phyloP scores from a whole-genome alignment of 2,888 invertebrate genomes.

The Xestia sexstrigata region DNA sequence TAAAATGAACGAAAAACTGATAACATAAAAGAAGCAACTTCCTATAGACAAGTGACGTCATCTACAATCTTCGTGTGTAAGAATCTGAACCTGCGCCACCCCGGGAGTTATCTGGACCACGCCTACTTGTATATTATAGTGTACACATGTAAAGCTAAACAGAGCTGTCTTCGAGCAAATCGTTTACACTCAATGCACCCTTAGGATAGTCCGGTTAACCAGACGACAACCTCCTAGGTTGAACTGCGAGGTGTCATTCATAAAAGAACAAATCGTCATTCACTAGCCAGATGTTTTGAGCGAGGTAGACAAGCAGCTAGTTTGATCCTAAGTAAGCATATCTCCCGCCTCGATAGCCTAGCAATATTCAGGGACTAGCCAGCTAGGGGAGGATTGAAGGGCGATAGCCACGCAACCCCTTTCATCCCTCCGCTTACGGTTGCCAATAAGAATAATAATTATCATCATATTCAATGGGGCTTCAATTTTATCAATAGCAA shows the following conservation, averaged over 20 bases:
- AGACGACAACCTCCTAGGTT: too few species aligned
- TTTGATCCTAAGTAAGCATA: neutral
- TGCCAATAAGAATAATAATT: neutral
- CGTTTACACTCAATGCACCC: too few species aligned
- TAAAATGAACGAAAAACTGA: neutral
- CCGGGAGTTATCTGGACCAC: neutral
- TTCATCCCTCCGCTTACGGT: too few species aligned
- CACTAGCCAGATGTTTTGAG: neutral
- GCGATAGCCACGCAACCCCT: neutral
- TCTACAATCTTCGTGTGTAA: neutral
- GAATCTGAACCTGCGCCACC: neutral
- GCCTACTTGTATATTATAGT: neutral
- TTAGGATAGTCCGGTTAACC: too few species aligned
- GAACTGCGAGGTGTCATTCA: neutral
- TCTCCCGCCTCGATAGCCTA: neutral
- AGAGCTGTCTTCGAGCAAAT: too few species aligned
- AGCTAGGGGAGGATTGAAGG: neutral
- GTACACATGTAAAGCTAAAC: neutral
- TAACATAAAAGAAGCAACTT: neutral
- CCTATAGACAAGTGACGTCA: neutral
- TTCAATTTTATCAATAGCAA: neutral
- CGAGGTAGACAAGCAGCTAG: neutral
- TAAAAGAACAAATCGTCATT: neutral
- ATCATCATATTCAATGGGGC: neutral
- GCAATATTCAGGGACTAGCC: neutral